Conservation (phyloP, 2,888 invertebrate genomes). For the Hydraecia micacea region DNA sequence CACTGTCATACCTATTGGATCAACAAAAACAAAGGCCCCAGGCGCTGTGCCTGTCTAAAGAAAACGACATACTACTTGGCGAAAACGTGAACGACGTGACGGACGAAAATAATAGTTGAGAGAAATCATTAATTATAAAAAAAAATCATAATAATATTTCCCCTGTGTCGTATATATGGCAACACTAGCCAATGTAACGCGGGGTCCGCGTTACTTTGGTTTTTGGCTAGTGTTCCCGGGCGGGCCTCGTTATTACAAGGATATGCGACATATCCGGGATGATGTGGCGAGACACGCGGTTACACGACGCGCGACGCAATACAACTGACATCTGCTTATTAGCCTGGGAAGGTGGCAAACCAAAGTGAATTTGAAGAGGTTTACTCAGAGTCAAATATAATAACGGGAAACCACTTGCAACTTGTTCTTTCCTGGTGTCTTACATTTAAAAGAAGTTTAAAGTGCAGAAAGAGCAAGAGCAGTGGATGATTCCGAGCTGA, state of each 20-base stretch:
- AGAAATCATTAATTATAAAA: no score
- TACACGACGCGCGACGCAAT: constrained; percentile 28
- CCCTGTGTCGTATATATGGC: background rate
- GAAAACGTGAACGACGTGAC: background rate
- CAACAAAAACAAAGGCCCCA: constrained; percentile 72
- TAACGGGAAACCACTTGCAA: background rate
- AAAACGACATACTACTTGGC: constrained; percentile 65
- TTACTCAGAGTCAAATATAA: background rate
- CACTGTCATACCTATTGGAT: constrained; percentile 28
- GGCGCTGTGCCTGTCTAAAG: constrained; percentile 67
- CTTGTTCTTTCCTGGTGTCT: background rate
- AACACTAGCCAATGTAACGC: background rate
- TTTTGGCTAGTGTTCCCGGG: background rate
- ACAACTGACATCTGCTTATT: constrained; percentile 51
- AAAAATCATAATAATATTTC: no score
- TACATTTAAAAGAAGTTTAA: background rate
- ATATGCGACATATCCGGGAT: constrained; percentile 9
- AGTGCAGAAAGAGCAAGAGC: background rate
- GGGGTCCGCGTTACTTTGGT: background rate
- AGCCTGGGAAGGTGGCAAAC: constrained; percentile 29
- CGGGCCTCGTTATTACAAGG: constrained; percentile 1
- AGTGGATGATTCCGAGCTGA: background rate
- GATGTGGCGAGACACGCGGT: constrained; percentile 13
- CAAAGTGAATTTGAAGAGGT: constrained; percentile 7
- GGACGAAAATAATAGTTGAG: background rate